Evolutionary conservation across 1,140 invertebrate species (phyloP), one percentile per base, ranked within the genome.

Genomic region (Tribolium madens): DNA sequence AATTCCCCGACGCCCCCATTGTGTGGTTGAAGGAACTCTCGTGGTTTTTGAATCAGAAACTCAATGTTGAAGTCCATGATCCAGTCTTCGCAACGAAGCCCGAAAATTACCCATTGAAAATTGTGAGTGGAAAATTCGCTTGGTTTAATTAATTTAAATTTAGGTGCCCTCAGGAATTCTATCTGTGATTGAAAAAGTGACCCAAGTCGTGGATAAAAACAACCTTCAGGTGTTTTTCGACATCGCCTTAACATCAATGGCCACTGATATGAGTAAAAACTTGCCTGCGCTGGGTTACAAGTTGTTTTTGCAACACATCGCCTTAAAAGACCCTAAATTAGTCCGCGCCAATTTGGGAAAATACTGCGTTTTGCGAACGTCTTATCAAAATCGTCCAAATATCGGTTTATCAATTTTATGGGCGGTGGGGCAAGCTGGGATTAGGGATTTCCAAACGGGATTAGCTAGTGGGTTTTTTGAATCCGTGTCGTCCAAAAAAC

Each of bases 371-470:
- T 83, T 94, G n/a, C 88, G 90, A 47, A 93, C 91, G 75, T 94
- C 93, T 1, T 94, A 95, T 84, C 92, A 95, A 81, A 96, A 95
- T 83, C 88, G 93, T 47, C 92, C 92, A 75, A 88, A 90, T 12
- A 91, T 95, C 79, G 93, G 94, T 15, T 84, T 95, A 33, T 91
- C 93, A 2, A 87, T 96, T 7, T 84, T 96, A 0, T 96, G 94
- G 94, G 91, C 90, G 5, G 86, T 95, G 57, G 92, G 93, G 0
- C 94, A 96, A 85, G 91, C 91, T 60, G 94, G 94, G 0, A 86
- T 88, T 50, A 90, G 88, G 75, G 89, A 94, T 82, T 88, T 95
- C 13, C 85, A 86, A 26, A 88, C 91, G 81, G 94, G 93, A 47
- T 86, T 95, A n/a, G 92, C 91, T 89, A 90, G 91, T 92, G 75